Percentiles rank a stretch among this genome's conserved stretches.
These are phyloP conservation scores for Tringa solitaria DNA, from an alignment of 2,113 vertebrate genomes.

Conservation along the genomic window DNA sequence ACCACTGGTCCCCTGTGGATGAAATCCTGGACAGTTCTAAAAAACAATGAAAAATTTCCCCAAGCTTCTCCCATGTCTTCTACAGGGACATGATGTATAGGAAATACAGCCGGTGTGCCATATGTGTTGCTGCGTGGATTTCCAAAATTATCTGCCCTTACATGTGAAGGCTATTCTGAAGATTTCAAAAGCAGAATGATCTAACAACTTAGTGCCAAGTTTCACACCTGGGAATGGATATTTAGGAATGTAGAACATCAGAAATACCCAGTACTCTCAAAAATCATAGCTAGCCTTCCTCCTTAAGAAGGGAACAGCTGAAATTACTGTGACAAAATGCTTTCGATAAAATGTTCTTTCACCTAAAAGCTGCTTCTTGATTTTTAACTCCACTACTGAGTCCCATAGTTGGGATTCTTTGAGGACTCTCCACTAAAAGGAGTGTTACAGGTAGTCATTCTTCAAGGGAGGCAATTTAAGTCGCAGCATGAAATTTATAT, in stretches of 20 bases:
- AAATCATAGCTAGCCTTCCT: neutral
- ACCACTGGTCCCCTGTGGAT: neutral
- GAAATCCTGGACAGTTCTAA: neutral
- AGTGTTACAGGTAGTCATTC: neutral
- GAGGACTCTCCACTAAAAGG: conserved; percentile 5
- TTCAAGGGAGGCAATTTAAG: conserved; percentile 31
- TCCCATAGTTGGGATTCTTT: neutral
- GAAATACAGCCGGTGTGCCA: neutral
- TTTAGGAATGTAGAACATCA: neutral
- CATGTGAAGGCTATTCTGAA: neutral
- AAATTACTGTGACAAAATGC: neutral
- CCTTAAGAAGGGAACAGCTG: neutral
- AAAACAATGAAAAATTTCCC: neutral
- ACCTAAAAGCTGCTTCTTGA: neutral
- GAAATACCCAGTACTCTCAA: neutral
- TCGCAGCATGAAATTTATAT: conserved; percentile 30
- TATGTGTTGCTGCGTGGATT: neutral
- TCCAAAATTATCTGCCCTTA: neutral
- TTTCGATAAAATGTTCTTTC: neutral
- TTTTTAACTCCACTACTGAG: neutral
- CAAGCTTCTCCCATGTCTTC: neutral
- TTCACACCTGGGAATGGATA: neutral
- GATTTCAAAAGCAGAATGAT: neutral
- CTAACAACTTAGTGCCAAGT: neutral
- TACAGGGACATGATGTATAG: neutral